phyloP scores from a whole-genome alignment of 2,888 invertebrate species.

The Adelognathus sp. region DNA sequence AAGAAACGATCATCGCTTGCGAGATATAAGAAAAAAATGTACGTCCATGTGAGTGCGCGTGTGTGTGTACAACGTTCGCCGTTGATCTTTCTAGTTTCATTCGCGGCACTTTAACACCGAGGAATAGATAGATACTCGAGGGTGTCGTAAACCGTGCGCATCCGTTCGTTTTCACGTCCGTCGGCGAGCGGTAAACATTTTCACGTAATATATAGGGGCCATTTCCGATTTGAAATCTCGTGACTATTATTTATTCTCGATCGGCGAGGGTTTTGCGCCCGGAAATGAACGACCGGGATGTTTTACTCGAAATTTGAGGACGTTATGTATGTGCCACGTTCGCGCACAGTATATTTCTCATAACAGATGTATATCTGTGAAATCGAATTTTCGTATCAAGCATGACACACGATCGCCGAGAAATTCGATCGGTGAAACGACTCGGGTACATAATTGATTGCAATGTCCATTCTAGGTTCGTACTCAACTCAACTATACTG shows the following conservation, averaged over 20 bases:
- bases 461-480: no score
- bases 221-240: background rate
- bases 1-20: background rate
- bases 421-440: background rate
- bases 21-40: background rate
- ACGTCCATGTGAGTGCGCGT: no score
- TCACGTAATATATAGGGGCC: slow-evolving; percentile 9
- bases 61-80: slow-evolving; percentile 3
- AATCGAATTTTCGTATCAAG: slow-evolving; percentile 15
- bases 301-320: slow-evolving; percentile 10
- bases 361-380: background rate
- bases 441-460: background rate
- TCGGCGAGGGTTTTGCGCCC: background rate
- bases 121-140: background rate
- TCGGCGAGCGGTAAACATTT: background rate
- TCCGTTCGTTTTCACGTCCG: background rate
- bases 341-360: background rate
- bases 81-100: slow-evolving; percentile 3
- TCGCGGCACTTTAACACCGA: background rate
- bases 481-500: no score
- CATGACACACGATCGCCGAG: background rate
- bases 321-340: background rate
- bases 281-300: slow-evolving; percentile 9
- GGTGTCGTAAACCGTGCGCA: slow-evolving; percentile 7
- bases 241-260: slow-evolving; percentile 7